These are phyloP conservation scores for Trichechus manatus DNA, from an alignment of 2,113 vertebrate species.

Conservation along the genomic window DNA sequence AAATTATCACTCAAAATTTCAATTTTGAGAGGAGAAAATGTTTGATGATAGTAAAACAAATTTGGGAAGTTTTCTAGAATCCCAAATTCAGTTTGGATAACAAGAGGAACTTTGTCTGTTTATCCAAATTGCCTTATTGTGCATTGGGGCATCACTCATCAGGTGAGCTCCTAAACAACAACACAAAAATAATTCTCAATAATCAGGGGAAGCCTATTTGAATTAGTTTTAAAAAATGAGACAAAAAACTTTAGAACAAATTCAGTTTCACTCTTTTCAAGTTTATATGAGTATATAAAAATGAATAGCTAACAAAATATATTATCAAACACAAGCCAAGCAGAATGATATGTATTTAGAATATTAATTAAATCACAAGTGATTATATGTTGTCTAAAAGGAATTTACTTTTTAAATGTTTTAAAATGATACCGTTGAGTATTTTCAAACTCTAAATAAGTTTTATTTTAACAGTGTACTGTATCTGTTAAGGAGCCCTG, in stretches of 20 bases:
- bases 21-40: not conserved
- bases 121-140: not conserved
- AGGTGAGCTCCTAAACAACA: not conserved
- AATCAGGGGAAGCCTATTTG: not conserved
- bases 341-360: not conserved
- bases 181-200: not conserved
- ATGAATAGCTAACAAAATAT: not conserved
- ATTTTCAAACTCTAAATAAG: not conserved
- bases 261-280: not conserved
- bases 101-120: not conserved
- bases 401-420: not conserved
- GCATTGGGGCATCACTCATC: not conserved
- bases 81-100: not conserved
- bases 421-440: not conserved
- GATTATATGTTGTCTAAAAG: not conserved
- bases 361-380: not conserved
- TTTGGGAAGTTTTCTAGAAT: not conserved
- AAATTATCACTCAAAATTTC: constrained; percentile 27
- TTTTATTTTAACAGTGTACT: not conserved
- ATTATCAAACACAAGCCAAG: not conserved
- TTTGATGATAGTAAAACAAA: constrained; percentile 22
- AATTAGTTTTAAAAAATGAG: not conserved
- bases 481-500: not conserved
- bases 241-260: not conserved
- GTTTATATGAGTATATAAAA: not conserved